phyloP scores from a whole-genome alignment of 2,113 vertebrate species.

The Falcunculus frontatus region DNA sequence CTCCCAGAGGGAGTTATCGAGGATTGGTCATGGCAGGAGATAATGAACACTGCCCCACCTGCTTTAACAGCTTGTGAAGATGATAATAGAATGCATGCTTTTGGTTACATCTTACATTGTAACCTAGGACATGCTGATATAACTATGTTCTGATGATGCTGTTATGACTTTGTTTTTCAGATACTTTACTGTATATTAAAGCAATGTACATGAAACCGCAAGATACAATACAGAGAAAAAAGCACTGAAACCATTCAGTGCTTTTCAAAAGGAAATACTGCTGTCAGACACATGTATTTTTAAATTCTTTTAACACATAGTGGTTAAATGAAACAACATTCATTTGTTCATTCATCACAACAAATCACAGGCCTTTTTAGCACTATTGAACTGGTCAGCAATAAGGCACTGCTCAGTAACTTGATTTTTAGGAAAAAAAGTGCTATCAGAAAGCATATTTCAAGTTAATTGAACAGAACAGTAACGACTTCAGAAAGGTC shows the following conservation, averaged over 20 bases:
- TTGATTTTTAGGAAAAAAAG: not conserved
- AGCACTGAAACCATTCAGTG: not conserved
- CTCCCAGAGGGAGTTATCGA: no score
- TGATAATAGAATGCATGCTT: no score
- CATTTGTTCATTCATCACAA: no score
- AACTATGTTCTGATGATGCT: not conserved
- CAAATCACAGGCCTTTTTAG: not conserved
- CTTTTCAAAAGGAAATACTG: slow-evolving; percentile 6
- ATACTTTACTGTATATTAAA: not conserved
- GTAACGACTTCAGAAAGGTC: not conserved
- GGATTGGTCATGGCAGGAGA: no score
- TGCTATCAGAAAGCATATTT: not conserved
- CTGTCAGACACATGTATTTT: not conserved
- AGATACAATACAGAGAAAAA: not conserved
- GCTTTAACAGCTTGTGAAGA: no score
- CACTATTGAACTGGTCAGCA: not conserved
- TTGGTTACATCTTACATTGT: no score
- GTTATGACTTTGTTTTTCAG: not conserved
- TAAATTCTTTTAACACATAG: not conserved
- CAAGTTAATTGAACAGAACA: not conserved
- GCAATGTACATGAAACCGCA: not conserved
- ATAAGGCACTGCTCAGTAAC: not conserved
- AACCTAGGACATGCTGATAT: no score
- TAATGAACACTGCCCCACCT: no score
- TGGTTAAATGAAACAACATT: slow-evolving; percentile 8